Evolutionary conservation across 2,113 vertebrate genomes (phyloP), one percentile per base, ranked within the genome.

Genomic region (Nymphicus hollandicus): DNA sequence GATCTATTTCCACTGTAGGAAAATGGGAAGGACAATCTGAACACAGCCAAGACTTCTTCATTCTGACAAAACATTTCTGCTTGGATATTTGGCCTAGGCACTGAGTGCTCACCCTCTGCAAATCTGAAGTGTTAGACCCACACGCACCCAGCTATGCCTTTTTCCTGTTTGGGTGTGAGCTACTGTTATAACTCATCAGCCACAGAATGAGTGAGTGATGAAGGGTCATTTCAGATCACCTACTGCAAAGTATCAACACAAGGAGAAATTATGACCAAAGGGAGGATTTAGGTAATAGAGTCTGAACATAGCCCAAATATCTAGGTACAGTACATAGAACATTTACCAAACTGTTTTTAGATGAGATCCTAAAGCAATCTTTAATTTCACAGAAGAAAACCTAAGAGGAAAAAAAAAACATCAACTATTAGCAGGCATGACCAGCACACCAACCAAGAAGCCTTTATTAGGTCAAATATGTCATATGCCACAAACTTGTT

Each of bases 61-160:
- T 56, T 78, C 41, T 65, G 74, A 53, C 50, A 66, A 33, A 70
- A 20, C 4, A 18, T 31, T 76, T 50, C 82, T 81, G 56, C 29
- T 13, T 1, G 0, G n/a, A 5, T 41, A 53, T 77, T 44, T 70
- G 25, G 20, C 44, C 11, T 15, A 4, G 53, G 47, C 10, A 11
- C 43, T 7, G 55, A 73, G 17, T 24, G 22, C 41, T 73, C 1
- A 0, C 7, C 20, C 35, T 70, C 55, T 66, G n/a, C 20, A 70
- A 33, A 70, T 46, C n/a, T 31, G 25, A 33, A 71, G n/a, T 2
- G 1, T 11, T 41, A 89, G 39, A 50, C 28, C 7, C 52, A 20
- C n/a, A 49, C 19, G 25, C 0, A 9, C 70, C 13, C 27, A 44
- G 50, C 49, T 70, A 16, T 0, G 0, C 17, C 6, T 64, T 61